Conservation (phyloP, 1,140 invertebrate species). For the Diorhabda carinulata region DNA sequence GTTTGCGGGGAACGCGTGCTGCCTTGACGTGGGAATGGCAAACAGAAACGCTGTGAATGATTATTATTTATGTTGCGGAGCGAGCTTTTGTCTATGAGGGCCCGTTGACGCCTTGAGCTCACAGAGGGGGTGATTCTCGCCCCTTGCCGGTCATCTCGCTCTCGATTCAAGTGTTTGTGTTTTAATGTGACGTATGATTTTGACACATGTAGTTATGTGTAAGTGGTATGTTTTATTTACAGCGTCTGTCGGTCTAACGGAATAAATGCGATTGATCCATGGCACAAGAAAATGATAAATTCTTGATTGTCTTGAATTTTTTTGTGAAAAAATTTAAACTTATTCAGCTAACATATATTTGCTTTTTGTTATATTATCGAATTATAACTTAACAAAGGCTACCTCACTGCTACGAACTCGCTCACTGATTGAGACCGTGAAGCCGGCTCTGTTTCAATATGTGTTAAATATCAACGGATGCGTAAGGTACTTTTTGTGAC, state of each 20-base stretch:
- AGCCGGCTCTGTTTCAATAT: too few relatives aligned
- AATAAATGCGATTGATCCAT: too few relatives aligned
- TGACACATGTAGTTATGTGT: conserved; percentile 38
- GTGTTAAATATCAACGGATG: too few relatives aligned
- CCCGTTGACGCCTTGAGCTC: conserved; percentile 16
- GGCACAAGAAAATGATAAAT: too few relatives aligned
- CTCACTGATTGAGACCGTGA: too few relatives aligned
- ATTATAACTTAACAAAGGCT: too few relatives aligned
- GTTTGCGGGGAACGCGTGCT: conserved; percentile 40
- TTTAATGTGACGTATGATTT: conserved; percentile 43
- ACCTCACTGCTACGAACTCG: too few relatives aligned
- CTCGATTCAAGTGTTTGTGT: conserved; percentile 38
- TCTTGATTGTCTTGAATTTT: too few relatives aligned
- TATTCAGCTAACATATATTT: too few relatives aligned
- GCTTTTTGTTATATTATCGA: too few relatives aligned
- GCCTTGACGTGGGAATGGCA: conserved; percentile 45
- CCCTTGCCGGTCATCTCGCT: background rate
- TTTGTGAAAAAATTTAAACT: too few relatives aligned
- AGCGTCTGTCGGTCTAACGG: background rate
- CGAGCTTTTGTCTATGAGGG: conserved; percentile 32
- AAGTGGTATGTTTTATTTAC: background rate
- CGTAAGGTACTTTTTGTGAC: too few relatives aligned
- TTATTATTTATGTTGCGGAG: conserved; percentile 44
- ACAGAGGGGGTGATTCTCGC: conserved; percentile 21
- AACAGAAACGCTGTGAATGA: conserved; percentile 41